Percentiles rank a stretch among this genome's conserved stretches.
phyloP scores from a whole-genome alignment of 2,888 invertebrate species.

The Stenoptilia bipunctidactyla region DNA sequence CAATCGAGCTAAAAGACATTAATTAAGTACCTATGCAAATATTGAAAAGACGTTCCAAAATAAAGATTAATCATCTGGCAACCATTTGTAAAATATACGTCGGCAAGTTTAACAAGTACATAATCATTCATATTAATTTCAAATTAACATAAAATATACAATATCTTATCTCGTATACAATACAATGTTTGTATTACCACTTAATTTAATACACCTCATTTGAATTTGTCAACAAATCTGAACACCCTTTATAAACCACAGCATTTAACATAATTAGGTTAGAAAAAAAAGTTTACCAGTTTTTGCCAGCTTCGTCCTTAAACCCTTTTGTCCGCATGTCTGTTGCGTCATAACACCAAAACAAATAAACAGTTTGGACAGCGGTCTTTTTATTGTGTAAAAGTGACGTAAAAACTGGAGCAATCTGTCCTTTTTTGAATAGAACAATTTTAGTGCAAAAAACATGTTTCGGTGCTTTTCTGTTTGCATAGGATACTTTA shows the following conservation, averaged over 20 bases:
- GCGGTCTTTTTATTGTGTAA: too few species aligned
- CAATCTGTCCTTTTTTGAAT: slow-evolving; percentile 24
- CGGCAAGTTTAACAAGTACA: not conserved
- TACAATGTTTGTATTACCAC: not conserved
- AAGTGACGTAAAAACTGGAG: slow-evolving; percentile 36
- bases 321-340: slow-evolving; percentile 27
- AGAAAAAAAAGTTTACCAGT: slow-evolving; percentile 24
- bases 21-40: too few species aligned
- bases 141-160: not conserved
- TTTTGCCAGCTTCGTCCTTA: slow-evolving; percentile 34
- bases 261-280: slow-evolving; percentile 24
- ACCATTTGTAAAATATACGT: not conserved
- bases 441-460: slow-evolving; percentile 18
- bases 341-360: slow-evolving; percentile 27
- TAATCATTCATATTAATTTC: not conserved
- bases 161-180: not conserved
- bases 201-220: not conserved
- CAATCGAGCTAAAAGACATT: too few species aligned
- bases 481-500: not conserved
- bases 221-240: slow-evolving; percentile 4
- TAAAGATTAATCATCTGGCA: too few species aligned
- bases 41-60: too few species aligned
- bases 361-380: slow-evolving; percentile 16
- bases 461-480: not conserved
- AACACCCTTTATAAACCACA: slow-evolving; percentile 30